phyloP scores from a whole-genome alignment of 2,113 vertebrate species.

The Albula glossodonta region DNA sequence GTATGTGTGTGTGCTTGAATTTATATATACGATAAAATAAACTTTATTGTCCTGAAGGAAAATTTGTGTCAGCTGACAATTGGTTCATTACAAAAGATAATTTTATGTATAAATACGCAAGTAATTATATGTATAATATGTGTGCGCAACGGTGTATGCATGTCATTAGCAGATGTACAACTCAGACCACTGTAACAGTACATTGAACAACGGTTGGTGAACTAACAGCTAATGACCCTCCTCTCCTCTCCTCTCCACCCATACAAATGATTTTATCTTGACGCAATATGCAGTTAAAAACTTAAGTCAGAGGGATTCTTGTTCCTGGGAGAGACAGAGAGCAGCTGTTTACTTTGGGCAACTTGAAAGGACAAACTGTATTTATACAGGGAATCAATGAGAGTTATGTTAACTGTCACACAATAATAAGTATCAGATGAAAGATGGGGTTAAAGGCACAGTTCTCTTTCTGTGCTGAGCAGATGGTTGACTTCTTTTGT shows the following conservation, averaged over 20 bases:
- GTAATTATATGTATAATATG: conserved; percentile 27
- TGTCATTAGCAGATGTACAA: too few relatives aligned
- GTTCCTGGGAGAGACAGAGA: neutral
- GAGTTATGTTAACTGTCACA: conserved; percentile 11
- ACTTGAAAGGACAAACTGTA: neutral
- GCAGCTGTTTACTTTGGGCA: conserved; percentile 9
- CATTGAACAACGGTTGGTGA: neutral
- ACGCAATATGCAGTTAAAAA: neutral
- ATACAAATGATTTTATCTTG: neutral
- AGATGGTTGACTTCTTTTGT: conserved; percentile 1
- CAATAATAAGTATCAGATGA: conserved; percentile 3
- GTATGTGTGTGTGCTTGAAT: neutral
- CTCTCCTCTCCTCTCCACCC: too few relatives aligned
- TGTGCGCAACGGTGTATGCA: conserved; percentile 13
- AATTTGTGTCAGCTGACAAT: too few relatives aligned
- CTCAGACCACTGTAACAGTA: too few relatives aligned
- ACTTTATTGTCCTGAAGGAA: too few relatives aligned
- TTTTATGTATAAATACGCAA: conserved; percentile 16
- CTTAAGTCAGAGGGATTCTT: neutral
- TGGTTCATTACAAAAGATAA: neutral
- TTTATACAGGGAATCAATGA: conserved; percentile 2
- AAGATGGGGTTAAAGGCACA: conserved; percentile 3
- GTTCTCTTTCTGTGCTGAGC: neutral
- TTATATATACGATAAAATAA: too few relatives aligned
- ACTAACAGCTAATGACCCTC: neutral